Evolutionary conservation across 2,888 invertebrate species (phyloP), one percentile per base, ranked within the genome.

Genomic region (Deilephila elpenor): DNA sequence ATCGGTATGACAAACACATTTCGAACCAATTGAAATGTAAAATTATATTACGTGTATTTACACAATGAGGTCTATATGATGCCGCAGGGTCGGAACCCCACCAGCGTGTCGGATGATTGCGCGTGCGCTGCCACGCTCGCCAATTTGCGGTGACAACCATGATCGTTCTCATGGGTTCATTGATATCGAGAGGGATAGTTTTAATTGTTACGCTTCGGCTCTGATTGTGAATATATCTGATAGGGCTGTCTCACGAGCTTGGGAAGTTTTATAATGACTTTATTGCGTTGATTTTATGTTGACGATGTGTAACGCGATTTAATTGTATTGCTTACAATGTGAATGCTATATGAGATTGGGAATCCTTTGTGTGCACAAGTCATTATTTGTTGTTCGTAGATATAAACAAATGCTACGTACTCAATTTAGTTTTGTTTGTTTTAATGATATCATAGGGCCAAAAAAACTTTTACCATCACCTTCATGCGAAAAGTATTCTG

Each of bases 121-220:
- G 90, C 89, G 85, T 88, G 90, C 86, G 56, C 56, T n/a, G 56
- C 78, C 75, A 74, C 74, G 76, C 79, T 77, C 75, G 78, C 77
- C 85, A 86, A 90, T 88, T 88, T 89, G 89, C 82, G 88, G 88
- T 87, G 93, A 91, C 92, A 92, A 85, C 86, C 92, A 84, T 90
- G 82, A 56, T 74, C 80, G 37, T 72, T 80, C 82, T 78, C 81
- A 81, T 79, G 78, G 73, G 73, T 74, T 75, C 59, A 74, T 70
- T 67, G 20, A 67, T 67, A 56, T 56, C 74, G 64, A 74, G 75
- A 77, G 77, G 73, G 67, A 67, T 25, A 20, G 5, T 67, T 67
- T 62, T 80, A 77, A 80, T 79, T 80, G 79, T 74, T 76, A 74
- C 75, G 76, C 76, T 62, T 75, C 73, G 74, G 75, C 73, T 25